Conservation (phyloP, 2,888 invertebrate genomes). For the Ichneumoninae sp. region DNA sequence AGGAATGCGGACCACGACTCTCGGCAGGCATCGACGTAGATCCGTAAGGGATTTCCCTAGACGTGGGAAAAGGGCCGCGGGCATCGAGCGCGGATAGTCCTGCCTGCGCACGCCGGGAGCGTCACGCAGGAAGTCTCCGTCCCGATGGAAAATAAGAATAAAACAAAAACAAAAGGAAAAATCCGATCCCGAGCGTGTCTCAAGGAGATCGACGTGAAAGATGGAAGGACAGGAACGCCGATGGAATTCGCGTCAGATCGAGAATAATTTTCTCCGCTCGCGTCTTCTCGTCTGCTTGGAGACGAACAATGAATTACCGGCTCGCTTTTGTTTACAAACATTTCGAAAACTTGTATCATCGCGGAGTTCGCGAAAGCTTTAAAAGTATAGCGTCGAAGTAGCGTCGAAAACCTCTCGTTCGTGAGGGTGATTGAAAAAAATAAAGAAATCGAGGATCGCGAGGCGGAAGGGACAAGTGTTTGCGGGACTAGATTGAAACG, state of each 20-base stretch:
- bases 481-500: conserved; percentile 13
- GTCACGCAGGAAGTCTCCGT: conserved; percentile 52
- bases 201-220: conserved; percentile 65
- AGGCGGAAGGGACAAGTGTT: not conserved
- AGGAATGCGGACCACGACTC: conserved; percentile 70
- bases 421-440: not conserved
- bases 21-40: conserved; percentile 66
- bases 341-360: not conserved
- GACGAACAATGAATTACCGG: not conserved
- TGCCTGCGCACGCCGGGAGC: conserved; percentile 14
- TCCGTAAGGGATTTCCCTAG: conserved; percentile 65
- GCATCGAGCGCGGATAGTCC: conserved; percentile 31
- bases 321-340: not conserved
- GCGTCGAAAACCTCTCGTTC: not conserved
- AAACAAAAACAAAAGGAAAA: conserved; percentile 55
- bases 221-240: conserved; percentile 47
- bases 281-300: not conserved
- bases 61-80: conserved; percentile 53
- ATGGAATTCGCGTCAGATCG: conserved; percentile 47
- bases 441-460: not conserved
- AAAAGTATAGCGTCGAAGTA: not conserved
- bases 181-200: conserved; percentile 57
- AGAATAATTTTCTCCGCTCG: conserved; percentile 54
- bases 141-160: conserved; percentile 54
- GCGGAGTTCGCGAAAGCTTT: not conserved